Evolutionary conservation across 1,140 invertebrate genomes (phyloP).

Genomic region (Drosophila azteca): DNA sequence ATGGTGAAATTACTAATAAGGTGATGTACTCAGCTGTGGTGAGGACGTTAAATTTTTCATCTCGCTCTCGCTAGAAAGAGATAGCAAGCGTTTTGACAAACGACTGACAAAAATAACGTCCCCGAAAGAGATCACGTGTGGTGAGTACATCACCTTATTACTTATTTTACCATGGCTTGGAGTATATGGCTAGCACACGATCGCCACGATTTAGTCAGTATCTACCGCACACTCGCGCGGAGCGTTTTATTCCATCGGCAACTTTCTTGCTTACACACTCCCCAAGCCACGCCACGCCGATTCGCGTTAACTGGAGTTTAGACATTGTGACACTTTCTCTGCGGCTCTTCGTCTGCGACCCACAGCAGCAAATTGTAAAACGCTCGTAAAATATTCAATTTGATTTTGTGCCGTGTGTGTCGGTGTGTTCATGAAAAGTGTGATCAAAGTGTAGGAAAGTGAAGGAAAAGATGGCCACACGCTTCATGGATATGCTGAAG

Average conservation of each 20-base stretch:
- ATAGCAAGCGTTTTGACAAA: too few relatives aligned
- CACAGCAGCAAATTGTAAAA: slow-evolving; percentile 16
- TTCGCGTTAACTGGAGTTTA: slow-evolving; percentile 22
- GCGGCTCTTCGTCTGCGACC: neutral
- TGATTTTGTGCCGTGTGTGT: slow-evolving; percentile 9
- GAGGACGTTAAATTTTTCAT: too few relatives aligned
- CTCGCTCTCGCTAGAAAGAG: too few relatives aligned
- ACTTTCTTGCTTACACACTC: slow-evolving; percentile 1
- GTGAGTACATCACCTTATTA: too few relatives aligned
- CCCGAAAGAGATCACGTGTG: too few relatives aligned
- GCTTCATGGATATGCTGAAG: slow-evolving; percentile 68
- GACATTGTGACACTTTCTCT: slow-evolving; percentile 52
- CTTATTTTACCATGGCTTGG: too few relatives aligned
- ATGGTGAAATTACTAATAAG: too few relatives aligned
- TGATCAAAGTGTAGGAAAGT: slow-evolving; percentile 8
- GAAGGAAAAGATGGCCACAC: slow-evolving; percentile 49
- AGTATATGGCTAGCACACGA: slow-evolving; percentile 24
- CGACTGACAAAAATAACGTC: too few relatives aligned
- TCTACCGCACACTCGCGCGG: slow-evolving; percentile 37
- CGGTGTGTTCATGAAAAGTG: slow-evolving; percentile 22
- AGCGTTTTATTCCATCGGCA: slow-evolving; percentile 19
- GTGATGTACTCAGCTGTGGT: too few relatives aligned
- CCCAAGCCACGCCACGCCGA: neutral
- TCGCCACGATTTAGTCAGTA: slow-evolving; percentile 51
- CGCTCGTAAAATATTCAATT: slow-evolving; percentile 4